Percentiles rank a stretch among this genome's conserved stretches.
These are phyloP conservation scores for Pimephales promelas DNA, from an alignment of 2,113 vertebrate genomes.

Conservation along the genomic window DNA sequence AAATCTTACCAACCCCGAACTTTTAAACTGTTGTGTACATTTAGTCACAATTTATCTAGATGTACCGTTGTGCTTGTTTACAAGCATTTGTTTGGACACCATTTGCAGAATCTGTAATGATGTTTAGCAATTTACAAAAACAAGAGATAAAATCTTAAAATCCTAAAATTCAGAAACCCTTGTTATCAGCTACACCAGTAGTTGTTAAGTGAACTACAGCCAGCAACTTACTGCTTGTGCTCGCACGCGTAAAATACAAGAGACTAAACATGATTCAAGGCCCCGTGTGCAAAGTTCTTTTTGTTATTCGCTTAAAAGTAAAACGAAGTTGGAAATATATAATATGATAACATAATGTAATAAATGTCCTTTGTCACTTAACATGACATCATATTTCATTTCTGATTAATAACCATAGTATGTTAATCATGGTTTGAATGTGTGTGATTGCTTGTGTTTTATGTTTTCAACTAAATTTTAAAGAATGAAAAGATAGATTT, in stretches of 20 bases:
- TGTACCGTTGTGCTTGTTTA: neutral
- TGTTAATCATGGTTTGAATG: neutral
- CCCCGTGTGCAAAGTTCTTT: no score
- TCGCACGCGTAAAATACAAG: no score
- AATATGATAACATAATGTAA: no score
- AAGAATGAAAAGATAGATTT: neutral
- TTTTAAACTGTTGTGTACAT: neutral
- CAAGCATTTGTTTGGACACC: neutral
- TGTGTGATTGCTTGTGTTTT: slow-evolving; percentile 1
- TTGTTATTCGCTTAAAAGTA: no score
- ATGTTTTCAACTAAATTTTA: neutral
- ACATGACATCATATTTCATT: neutral
- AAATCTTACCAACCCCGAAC: neutral
- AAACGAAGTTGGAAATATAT: no score
- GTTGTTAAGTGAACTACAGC: no score
- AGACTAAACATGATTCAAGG: no score
- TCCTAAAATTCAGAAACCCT: no score
- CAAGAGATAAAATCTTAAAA: neutral
- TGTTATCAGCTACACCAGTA: no score
- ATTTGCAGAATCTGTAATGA: neutral
- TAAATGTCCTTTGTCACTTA: neutral
- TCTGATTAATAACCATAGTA: neutral
- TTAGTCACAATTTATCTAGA: neutral
- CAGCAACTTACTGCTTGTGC: no score
- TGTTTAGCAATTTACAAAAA: slow-evolving; percentile 14